Conservation (phyloP, 2,888 invertebrate species). For the Chloroclystis v-ata region DNA sequence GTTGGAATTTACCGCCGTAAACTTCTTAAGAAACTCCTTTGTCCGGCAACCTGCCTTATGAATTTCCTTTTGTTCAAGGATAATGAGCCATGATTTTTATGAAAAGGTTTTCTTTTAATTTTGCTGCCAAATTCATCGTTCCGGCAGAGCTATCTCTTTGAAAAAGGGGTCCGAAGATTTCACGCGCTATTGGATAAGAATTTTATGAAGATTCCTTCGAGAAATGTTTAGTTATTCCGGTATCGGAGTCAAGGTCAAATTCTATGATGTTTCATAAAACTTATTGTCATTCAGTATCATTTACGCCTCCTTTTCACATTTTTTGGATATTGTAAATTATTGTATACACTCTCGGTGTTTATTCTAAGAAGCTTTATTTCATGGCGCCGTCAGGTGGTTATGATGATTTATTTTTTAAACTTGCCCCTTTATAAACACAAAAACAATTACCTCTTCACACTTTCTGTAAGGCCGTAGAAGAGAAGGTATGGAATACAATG, state of each 20-base stretch:
- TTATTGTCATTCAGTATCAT: no score
- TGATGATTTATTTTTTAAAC: no score
- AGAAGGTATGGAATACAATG: no score
- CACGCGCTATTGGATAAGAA: constrained; percentile 15
- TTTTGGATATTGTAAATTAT: no score
- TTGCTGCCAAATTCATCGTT: constrained; percentile 26
- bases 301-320: no score
- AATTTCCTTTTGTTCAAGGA: constrained; percentile 29
- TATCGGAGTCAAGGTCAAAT: constrained; percentile 1
- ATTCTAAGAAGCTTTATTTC: no score
- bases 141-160: constrained; percentile 13
- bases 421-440: no score
- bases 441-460: no score
- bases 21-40: constrained; percentile 24
- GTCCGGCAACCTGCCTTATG: constrained; percentile 27
- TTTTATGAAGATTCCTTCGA: constrained; percentile 2
- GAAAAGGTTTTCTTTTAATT: constrained; percentile 28
- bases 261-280: no score
- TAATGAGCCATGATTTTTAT: constrained; percentile 32
- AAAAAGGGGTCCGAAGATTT: constrained; percentile 17
- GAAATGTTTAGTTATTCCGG: constrained; percentile 1
- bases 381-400: no score
- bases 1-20: constrained; percentile 22
- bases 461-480: no score
- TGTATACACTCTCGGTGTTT: no score